These are phyloP conservation scores for Gari tellinella DNA, from an alignment of 2,888 invertebrate genomes.

Conservation along the genomic window DNA sequence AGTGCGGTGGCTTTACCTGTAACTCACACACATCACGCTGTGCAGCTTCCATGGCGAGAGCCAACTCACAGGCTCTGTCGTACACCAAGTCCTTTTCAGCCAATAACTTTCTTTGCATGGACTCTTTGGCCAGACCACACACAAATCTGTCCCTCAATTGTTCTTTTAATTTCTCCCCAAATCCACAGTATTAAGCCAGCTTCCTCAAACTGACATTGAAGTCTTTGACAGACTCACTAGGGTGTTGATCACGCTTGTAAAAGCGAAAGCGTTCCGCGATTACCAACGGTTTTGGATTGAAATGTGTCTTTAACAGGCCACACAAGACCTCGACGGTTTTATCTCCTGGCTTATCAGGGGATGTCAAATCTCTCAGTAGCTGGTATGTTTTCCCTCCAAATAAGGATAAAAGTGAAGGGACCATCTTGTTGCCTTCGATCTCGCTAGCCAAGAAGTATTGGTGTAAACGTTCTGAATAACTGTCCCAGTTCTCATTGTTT, in stretches of 20 bases:
- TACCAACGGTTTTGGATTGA: conserved; percentile 42
- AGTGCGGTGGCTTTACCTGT: neutral
- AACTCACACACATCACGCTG: conserved; percentile 35
- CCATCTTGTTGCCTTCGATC: conserved; percentile 19
- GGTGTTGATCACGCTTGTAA: conserved; percentile 45
- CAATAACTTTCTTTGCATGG: conserved; percentile 46
- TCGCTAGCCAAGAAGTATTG: conserved; percentile 27
- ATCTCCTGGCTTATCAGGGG: conserved; percentile 41
- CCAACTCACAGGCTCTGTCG: conserved; percentile 33
- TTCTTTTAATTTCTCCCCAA: conserved; percentile 49
- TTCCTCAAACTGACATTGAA: conserved; percentile 50
- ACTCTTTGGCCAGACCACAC: conserved; percentile 38
- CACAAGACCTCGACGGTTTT: conserved; percentile 39
- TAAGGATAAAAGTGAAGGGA: conserved; percentile 42
- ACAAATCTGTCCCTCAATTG: conserved; percentile 54
- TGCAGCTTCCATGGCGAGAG: conserved; percentile 43
- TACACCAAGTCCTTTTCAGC: conserved; percentile 41
- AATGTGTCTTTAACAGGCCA: conserved; percentile 30
- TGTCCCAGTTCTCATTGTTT: conserved; percentile 9
- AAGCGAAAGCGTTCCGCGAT: conserved; percentile 56
- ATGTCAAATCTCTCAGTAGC: conserved; percentile 27
- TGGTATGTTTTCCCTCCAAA: conserved; percentile 49
- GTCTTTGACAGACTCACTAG: conserved; percentile 35
- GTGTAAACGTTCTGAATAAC: conserved; percentile 24
- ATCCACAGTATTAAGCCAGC: conserved; percentile 45